Evolutionary conservation across 2,797 vertebrate species (phyloP).

Genomic region (Notolabrus celidotus): DNA sequence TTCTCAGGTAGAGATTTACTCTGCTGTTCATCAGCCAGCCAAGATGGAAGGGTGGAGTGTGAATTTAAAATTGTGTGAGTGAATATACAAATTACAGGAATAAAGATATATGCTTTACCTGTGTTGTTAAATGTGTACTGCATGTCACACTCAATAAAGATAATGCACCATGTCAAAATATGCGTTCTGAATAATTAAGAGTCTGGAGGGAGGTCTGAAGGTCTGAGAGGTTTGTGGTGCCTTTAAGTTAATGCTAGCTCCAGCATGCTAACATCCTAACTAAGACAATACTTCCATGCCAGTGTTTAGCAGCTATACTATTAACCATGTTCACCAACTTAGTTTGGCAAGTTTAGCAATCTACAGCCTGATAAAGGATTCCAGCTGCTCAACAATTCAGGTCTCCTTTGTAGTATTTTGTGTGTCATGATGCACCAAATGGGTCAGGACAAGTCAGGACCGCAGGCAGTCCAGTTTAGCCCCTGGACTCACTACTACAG

Average conservation of each 20-base stretch:
- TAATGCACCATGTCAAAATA: conserved; percentile 6
- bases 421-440: too few species aligned
- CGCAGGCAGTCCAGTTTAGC: too few species aligned
- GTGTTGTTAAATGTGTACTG: not conserved
- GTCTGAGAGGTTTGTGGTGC: not conserved
- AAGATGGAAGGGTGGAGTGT: conserved; percentile 3
- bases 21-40: conserved; percentile 19
- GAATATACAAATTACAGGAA: conserved; percentile 3
- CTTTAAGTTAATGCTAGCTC: not conserved
- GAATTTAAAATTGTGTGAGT: not conserved
- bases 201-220: not conserved
- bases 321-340: not conserved
- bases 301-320: not conserved
- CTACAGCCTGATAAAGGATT: too few species aligned
- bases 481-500: too few species aligned
- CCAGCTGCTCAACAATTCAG: too few species aligned
- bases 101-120: conserved; percentile 20
- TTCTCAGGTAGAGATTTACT: conserved; percentile 40
- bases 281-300: not conserved
- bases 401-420: too few species aligned
- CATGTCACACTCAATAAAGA: not conserved
- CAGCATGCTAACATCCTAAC: not conserved
- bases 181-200: not conserved
- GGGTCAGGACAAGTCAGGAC: too few species aligned
- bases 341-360: too few species aligned